Base-by-base conservation (phyloP, 1,140 invertebrate genomes). In the Ylistrum balloti region DNA sequence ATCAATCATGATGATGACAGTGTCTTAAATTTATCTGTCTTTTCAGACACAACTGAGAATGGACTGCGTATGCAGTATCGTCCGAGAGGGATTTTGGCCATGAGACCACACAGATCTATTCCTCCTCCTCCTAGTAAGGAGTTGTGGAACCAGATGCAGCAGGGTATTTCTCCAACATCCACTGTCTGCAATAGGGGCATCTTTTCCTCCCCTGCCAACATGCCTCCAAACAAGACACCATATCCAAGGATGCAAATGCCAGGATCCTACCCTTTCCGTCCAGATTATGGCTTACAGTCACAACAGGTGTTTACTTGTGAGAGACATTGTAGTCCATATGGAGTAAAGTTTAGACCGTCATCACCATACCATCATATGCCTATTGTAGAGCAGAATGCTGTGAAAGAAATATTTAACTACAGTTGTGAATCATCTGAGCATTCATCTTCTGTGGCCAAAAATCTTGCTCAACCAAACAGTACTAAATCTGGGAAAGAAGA, bases 121-220 rank as follows among this genome's bases (percentile, higher is more conserved):
- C 56, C 56, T 74, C 56, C 56, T 2, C 56, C 56, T 17, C 56
- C 56, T 17, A 74, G 56, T 11, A 74, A n/a, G 56, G 56, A 74
- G 56, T n/a, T 74, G 20, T 74, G 56, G 56, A 74, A 74, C 56
- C 56, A 74, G 56, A 74, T 74, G 56, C 56, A 74, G 56, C 56
- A 74, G n/a, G 56, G 56, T 28, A 17, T n/a, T 74, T 22, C 56
- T n/a, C 56, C 56, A 74, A n/a, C 28, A 11, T 5, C n/a, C 22
- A 5, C 56, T 17, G 5, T 74, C 17, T 17, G 22, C n/a, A 22
- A 22, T 74, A n/a, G 56, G 56, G 56, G 56, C 56, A 74, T 5
- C 17, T n/a, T 7, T 38, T 5, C 41, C 17, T 45, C 41, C 41
- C 41, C 41, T 45, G 41, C 41, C 7, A 45, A 45, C 41, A 45